A percentile compares a stretch with the other conserved stretches of the same genome.
Conservation (phyloP, 30 jellyfish, hydroid and myxozoan genomes). For the Sanderia malayensis region DNA sequence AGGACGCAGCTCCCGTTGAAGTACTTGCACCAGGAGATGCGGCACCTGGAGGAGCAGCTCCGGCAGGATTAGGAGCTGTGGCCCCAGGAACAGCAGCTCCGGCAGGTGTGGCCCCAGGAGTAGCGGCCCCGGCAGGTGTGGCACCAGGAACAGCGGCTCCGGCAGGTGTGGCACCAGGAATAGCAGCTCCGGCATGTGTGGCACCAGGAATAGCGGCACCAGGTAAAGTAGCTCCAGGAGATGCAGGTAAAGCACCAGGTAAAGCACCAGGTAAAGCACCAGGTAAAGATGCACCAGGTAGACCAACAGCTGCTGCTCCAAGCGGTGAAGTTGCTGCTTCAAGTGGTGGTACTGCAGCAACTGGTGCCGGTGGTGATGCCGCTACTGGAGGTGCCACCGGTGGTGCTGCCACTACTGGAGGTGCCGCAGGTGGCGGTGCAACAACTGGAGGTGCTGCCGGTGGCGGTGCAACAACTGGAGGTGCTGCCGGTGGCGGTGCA, state of each 20-base stretch:
- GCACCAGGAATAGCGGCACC: conserved; percentile 18
- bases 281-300: conserved; percentile 19
- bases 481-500: conserved; percentile 19
- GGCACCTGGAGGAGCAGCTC: conserved; percentile 17
- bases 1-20: background rate
- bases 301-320: conserved; percentile 14
- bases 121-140: conserved; percentile 9
- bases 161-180: conserved; percentile 2
- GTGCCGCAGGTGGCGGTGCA: conserved; percentile 44
- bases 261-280: conserved; percentile 25
- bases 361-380: conserved; percentile 31
- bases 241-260: conserved; percentile 19
- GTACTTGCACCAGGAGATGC: conserved; percentile 5
- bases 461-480: conserved; percentile 42
- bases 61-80: conserved; percentile 23
- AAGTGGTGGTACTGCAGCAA: background rate
- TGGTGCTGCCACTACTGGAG: conserved; percentile 24
- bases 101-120: conserved; percentile 19
- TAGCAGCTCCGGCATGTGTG: background rate
- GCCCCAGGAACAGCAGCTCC: conserved; percentile 31
- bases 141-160: conserved; percentile 24
- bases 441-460: conserved; percentile 43
- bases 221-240: conserved; percentile 35
- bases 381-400: conserved; percentile 40
- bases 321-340: conserved; percentile 7